Evolutionary conservation across 2,888 invertebrate genomes (phyloP), one percentile per base, ranked within the genome.

Genomic region (Macrosoma leucophasiata): DNA sequence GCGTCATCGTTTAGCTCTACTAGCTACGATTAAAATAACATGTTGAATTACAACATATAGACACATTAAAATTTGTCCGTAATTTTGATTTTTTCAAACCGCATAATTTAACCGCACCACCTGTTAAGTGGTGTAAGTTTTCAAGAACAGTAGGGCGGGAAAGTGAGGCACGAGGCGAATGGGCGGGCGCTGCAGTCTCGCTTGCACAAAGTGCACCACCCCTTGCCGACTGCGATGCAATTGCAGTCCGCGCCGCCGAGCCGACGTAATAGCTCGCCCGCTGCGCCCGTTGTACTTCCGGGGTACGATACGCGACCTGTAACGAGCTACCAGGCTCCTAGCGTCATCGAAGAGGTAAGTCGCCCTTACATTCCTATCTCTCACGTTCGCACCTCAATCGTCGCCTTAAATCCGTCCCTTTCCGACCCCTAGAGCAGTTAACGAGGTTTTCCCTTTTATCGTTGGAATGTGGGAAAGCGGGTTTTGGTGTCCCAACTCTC

Each of bases 121-220:
- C 48, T 52, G 49, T 53, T 50, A 48, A 51, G 48, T 47, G 46
- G 34, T 62, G 61, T 64, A 69, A 74, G 62, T 69, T 72, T 58
- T 52, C 49, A 50, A 53, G 62, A 69, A 62, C 64, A 70, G 60
- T 73, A 78, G 78, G 81, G 84, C 81, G 81, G 76, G 77, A 82
- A 82, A 76, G 81, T 77, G 79, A 82, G 76, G 74, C 73, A 77
- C 68, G 65, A 71, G 71, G 73, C 66, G 62, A 74, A 73, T 77
- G 82, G 84, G 85, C 81, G 81, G 84, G 84, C 77, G 78, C 48
- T 73, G 79, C 78, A 78, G 78, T 84, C 81, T 81, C 81, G 75
- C 82, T 84, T 81, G 79, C 81, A 77, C 77, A 68, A 60, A 46
- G 63, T 79, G 79, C 79, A 77, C 81, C 78, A 76, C 79, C 84